Evolutionary conservation across 2,113 vertebrate genomes (phyloP).

Genomic region (Pelusios castaneus): DNA sequence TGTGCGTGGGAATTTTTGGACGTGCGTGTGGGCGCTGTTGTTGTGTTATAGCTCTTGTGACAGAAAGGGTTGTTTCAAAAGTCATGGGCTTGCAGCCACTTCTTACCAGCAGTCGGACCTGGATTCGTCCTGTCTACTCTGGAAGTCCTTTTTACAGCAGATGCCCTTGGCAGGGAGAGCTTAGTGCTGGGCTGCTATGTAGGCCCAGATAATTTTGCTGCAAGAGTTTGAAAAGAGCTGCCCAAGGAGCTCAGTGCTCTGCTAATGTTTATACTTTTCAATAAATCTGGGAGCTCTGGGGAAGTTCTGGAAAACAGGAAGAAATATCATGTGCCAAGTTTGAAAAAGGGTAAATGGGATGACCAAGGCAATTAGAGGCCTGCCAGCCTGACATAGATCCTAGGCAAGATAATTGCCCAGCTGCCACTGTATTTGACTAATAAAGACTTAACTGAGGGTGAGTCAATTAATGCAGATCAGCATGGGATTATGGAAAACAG

Average conservation of each 20-base stretch:
- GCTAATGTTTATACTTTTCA: not conserved
- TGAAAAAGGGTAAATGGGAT: not conserved
- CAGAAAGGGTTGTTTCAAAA: not conserved
- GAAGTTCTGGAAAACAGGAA: not conserved
- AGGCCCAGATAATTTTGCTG: not conserved
- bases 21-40: not conserved
- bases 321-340: not conserved
- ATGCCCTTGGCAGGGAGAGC: not conserved
- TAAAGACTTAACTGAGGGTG: no score
- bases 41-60: not conserved
- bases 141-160: no score
- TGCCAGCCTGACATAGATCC: no score
- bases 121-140: not conserved
- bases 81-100: not conserved
- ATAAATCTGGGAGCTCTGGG: not conserved
- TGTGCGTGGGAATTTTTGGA: not conserved
- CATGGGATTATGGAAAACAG: no score
- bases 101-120: not conserved
- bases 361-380: not conserved
- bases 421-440: no score
- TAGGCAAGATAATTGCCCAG: no score
- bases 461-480: no score
- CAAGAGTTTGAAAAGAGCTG: not conserved
- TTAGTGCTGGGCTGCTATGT: rapidly evolving
- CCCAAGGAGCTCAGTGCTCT: not conserved